Percentiles rank a stretch among this genome's conserved stretches.
Evolutionary conservation across 2,888 invertebrate species (phyloP).

Genomic region (Pollenia angustigena): DNA sequence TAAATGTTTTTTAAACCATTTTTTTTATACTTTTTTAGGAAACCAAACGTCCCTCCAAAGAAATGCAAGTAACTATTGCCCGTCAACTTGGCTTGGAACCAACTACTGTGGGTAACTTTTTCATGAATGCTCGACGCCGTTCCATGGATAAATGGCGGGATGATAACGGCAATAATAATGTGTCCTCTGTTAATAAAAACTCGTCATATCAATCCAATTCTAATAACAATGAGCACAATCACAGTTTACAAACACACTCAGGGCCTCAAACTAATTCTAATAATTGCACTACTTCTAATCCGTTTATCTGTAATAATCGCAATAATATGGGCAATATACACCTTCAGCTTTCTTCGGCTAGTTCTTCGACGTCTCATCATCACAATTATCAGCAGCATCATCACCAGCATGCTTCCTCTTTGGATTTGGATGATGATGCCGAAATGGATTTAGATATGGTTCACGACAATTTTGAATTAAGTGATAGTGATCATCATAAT

Average conservation of each 20-base stretch:
- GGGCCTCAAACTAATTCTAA: constrained; percentile 52
- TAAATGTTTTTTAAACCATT: too few species aligned
- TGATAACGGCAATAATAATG: constrained; percentile 86
- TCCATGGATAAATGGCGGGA: constrained; percentile 99
- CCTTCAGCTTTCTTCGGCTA: constrained; percentile 41
- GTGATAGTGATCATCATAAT: constrained; percentile 74
- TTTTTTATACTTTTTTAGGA: constrained; percentile 86
- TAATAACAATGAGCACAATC: constrained; percentile 44
- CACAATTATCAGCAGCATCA: constrained; percentile 59
- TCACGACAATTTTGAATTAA: constrained; percentile 82
- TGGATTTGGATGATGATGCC: constrained; percentile 81
- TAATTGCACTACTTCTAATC: constrained; percentile 35
- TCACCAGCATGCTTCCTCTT: constrained; percentile 75
- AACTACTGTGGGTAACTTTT: constrained; percentile 99
- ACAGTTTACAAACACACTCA: constrained; percentile 43
- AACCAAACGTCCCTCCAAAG: constrained; percentile 99
- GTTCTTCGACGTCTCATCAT: constrained; percentile 44
- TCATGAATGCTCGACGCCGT: constrained; percentile 99
- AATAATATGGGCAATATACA: constrained; percentile 59
- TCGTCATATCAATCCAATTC: constrained; percentile 54
- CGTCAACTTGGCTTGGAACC: constrained; percentile 98
- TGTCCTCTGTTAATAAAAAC: constrained; percentile 4
- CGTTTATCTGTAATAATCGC: constrained; percentile 57
- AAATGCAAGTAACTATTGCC: constrained; percentile 99
- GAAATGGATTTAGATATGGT: constrained; percentile 83